These are phyloP conservation scores for Chloroclystis v-ata DNA, from an alignment of 2,888 invertebrate species.

Conservation along the genomic window DNA sequence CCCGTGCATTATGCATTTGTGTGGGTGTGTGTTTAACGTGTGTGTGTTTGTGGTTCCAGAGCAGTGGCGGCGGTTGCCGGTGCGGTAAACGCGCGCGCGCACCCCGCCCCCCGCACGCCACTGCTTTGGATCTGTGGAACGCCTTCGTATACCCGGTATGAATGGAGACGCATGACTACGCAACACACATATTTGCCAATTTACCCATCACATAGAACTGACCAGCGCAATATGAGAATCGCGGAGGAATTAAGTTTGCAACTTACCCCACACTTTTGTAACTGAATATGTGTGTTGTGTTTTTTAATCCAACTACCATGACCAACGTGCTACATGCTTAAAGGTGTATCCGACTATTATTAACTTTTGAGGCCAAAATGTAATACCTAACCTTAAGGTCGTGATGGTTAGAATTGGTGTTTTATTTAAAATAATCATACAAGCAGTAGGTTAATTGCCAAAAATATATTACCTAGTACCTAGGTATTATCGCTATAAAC, in stretches of 20 bases:
- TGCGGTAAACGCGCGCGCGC: constrained; percentile 79
- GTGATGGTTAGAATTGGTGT: constrained; percentile 5
- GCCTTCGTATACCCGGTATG: constrained; percentile 83
- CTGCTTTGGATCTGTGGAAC: constrained; percentile 82
- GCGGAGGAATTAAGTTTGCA: neutral
- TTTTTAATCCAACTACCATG: constrained; percentile 6
- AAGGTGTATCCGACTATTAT: neutral
- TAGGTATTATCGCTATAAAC: constrained; percentile 12
- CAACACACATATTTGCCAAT: constrained; percentile 10
- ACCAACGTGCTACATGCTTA: constrained; percentile 1
- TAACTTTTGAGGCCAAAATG: neutral
- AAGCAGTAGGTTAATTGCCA: neutral
- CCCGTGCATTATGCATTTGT: constrained; percentile 12
- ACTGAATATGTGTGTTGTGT: constrained; percentile 10
- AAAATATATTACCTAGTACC: neutral
- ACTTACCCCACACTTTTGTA: neutral
- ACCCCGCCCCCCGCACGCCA: constrained; percentile 84
- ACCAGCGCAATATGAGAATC: too few relatives aligned
- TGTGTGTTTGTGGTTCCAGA: constrained; percentile 78
- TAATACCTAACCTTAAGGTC: neutral
- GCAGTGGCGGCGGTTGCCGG: constrained; percentile 79
- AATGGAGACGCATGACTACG: constrained; percentile 22
- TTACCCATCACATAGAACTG: neutral
- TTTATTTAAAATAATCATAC: neutral
- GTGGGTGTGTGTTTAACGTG: constrained; percentile 55